These are phyloP conservation scores for Hoplodrina ambigua DNA, from an alignment of 2,888 invertebrate genomes.

Conservation along the genomic window DNA sequence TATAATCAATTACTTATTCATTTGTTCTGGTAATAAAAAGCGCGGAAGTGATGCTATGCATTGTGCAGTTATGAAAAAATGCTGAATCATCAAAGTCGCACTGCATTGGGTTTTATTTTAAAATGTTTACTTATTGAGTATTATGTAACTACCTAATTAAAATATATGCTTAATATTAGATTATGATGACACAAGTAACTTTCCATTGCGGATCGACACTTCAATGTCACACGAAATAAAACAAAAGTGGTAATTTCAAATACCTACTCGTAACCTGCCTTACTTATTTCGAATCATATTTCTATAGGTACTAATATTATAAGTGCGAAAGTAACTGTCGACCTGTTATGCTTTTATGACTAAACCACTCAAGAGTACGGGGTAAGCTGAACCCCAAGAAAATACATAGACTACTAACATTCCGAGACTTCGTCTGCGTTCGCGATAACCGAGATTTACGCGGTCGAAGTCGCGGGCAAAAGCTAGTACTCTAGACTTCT, in stretches of 20 bases:
- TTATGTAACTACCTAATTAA: neutral
- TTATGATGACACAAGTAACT: neutral
- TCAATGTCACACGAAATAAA: neutral
- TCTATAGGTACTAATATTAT: too few species aligned
- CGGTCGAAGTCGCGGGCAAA: too few species aligned
- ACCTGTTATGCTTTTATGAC: too few species aligned
- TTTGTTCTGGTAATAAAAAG: constrained; percentile 10
- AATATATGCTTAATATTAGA: neutral
- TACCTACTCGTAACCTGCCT: too few species aligned
- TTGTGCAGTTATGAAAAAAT: neutral
- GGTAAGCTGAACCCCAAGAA: too few species aligned
- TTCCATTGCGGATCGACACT: neutral
- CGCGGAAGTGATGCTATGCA: neutral
- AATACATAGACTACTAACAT: too few species aligned
- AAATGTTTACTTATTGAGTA: neutral
- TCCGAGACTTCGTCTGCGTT: too few species aligned
- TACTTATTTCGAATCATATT: too few species aligned
- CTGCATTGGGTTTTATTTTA: neutral
- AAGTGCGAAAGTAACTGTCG: too few species aligned
- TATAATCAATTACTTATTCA: neutral
- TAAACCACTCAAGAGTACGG: too few species aligned
- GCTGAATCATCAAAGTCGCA: neutral
- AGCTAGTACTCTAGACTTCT: too few species aligned
- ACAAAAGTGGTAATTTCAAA: neutral
- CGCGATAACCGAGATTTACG: too few species aligned